phyloP scores from a whole-genome alignment of 1,140 invertebrate species.

The Heterodera schachtii region DNA sequence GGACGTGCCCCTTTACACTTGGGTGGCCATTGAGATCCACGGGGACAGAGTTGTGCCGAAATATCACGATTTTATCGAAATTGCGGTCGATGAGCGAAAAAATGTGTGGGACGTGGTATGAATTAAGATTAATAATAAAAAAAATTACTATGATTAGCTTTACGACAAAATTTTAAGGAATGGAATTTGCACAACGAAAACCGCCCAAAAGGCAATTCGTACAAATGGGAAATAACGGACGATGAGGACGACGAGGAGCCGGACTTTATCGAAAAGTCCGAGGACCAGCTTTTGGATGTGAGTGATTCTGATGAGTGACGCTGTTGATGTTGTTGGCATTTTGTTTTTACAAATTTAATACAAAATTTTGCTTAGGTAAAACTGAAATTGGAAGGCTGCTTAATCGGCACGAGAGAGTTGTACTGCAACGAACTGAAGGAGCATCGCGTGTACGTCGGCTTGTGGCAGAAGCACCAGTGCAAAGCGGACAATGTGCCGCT shows the following conservation, averaged over 20 bases:
- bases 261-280: constrained; percentile 22
- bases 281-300: constrained; percentile 26
- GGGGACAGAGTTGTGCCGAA: neutral
- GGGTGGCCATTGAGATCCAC: constrained; percentile 11
- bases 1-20: constrained; percentile 23
- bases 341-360: no score
- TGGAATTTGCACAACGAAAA: constrained; percentile 27
- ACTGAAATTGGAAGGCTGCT: constrained; percentile 28
- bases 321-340: no score
- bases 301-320: neutral
- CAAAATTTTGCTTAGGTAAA: constrained; percentile 24
- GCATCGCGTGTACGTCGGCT: constrained; percentile 23
- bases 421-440: constrained; percentile 30
- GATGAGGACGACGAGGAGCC: constrained; percentile 14
- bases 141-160: no score
- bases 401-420: constrained; percentile 26
- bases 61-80: constrained; percentile 16
- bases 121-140: neutral
- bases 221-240: constrained; percentile 26
- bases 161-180: constrained; percentile 15
- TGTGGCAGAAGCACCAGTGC: constrained; percentile 29
- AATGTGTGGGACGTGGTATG: constrained; percentile 24
- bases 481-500: constrained; percentile 28
- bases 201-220: constrained; percentile 13
- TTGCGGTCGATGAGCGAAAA: constrained; percentile 29